These are phyloP conservation scores for Saturnia pavonia DNA, from an alignment of 2,888 invertebrate species.

Conservation along the genomic window DNA sequence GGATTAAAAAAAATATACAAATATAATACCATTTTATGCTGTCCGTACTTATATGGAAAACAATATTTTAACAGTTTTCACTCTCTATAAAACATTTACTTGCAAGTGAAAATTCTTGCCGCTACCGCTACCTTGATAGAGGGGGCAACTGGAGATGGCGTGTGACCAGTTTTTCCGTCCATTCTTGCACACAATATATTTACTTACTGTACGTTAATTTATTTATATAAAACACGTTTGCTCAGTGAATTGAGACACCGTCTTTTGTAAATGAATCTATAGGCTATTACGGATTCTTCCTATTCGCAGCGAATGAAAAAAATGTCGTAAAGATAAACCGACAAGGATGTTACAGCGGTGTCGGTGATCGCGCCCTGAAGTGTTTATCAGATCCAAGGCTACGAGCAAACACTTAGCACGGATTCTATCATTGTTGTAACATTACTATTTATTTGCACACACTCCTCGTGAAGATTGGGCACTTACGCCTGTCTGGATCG, in stretches of 20 bases:
- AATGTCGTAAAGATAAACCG: neutral
- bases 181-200: neutral
- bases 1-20: too few relatives aligned
- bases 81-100: conserved; percentile 69
- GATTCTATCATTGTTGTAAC: conserved; percentile 4
- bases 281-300: neutral
- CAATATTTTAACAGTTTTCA: conserved; percentile 74
- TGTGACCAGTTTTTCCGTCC: conserved; percentile 14
- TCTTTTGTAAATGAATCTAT: neutral
- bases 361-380: conserved; percentile 8
- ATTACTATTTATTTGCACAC: neutral
- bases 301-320: neutral
- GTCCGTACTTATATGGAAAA: conserved; percentile 41
- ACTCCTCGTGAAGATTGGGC: neutral
- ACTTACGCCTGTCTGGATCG: neutral
- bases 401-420: conserved; percentile 4
- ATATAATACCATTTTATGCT: conserved; percentile 28
- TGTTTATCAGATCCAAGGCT: conserved; percentile 5
- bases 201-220: too few relatives aligned
- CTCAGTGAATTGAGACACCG: too few relatives aligned
- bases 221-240: too few relatives aligned
- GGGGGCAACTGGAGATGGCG: conserved; percentile 3
- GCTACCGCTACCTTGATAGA: neutral
- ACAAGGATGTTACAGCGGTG: neutral
- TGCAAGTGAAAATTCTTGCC: conserved; percentile 63